A percentile compares a stretch with the other conserved stretches of the same genome.
phyloP scores from a whole-genome alignment of 2,888 invertebrate genomes.

The Tolmerus cingulatus region DNA sequence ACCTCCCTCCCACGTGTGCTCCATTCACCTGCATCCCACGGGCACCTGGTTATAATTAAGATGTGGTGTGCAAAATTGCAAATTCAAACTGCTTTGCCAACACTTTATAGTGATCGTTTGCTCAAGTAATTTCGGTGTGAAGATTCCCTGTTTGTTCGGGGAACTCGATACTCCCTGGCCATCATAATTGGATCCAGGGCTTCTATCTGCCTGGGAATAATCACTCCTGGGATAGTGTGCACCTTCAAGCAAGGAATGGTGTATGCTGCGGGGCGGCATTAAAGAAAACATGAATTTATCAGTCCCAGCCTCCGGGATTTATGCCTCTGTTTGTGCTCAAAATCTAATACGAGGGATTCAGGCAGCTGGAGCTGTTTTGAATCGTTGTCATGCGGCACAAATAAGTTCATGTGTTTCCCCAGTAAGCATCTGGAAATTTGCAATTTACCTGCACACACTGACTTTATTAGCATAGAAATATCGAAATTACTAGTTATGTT shows the following conservation, averaged over 20 bases:
- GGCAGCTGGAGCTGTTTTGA: background rate
- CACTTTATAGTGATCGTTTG: background rate
- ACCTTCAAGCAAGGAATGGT: background rate
- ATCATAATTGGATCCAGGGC: background rate
- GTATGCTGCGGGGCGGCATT: background rate
- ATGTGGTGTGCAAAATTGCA: background rate
- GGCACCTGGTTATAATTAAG: background rate
- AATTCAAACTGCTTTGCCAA: constrained; percentile 14
- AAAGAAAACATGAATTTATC: background rate
- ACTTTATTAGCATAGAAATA: background rate
- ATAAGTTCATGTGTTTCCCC: background rate
- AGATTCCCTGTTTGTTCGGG: background rate
- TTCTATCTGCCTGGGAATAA: background rate
- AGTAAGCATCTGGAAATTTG: background rate
- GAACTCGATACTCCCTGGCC: background rate
- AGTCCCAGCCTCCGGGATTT: background rate
- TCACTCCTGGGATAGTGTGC: background rate
- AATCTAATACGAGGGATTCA: background rate
- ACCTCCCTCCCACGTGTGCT: background rate
- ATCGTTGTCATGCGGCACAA: background rate
- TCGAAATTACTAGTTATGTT: background rate
- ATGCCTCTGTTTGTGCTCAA: background rate
- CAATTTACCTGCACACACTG: background rate
- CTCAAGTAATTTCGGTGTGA: background rate
- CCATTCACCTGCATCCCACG: background rate